A percentile compares a stretch with the other conserved stretches of the same genome.
Conservation (phyloP, 2,888 invertebrate genomes). For the Meganola albula region DNA sequence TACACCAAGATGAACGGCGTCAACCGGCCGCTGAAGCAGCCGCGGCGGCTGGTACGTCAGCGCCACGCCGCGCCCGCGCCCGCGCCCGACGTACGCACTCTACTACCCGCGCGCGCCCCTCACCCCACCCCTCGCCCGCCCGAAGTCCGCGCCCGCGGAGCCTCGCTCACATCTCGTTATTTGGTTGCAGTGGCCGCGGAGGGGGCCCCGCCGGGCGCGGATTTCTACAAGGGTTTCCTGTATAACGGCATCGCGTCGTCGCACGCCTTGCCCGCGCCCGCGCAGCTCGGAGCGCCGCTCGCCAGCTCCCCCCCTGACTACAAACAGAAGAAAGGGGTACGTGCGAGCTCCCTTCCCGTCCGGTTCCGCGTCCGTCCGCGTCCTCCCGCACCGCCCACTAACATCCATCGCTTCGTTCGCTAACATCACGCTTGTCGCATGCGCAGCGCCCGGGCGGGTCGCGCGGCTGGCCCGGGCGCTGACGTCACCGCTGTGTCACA, state of each 20-base stretch:
- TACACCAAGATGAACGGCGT: constrained; percentile 99
- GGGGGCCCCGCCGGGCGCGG: constrained; percentile 88
- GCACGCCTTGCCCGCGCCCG: constrained; percentile 43
- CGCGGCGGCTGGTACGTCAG: constrained; percentile 96
- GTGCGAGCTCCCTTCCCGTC: constrained; percentile 48
- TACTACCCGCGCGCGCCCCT: constrained; percentile 33
- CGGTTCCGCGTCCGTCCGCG: constrained; percentile 14
- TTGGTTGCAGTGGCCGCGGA: constrained; percentile 87
- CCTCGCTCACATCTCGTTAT: constrained; percentile 37
- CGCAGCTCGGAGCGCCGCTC: constrained; percentile 46
- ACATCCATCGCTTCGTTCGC: constrained; percentile 37
- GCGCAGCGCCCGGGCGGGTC: constrained; percentile 9
- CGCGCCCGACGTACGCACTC: constrained; percentile 60
- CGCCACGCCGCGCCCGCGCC: constrained; percentile 66
- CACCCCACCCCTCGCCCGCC: constrained; percentile 25
- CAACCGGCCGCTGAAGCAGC: constrained; percentile 98
- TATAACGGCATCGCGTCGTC: constrained; percentile 80
- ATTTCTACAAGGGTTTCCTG: constrained; percentile 91
- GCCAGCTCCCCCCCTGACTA: constrained; percentile 61
- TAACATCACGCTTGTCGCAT: constrained; percentile 24
- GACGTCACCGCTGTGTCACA: constrained; percentile 29
- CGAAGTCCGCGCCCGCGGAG: constrained; percentile 62
- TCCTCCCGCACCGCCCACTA: constrained; percentile 16
- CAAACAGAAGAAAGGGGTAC: constrained; percentile 77
- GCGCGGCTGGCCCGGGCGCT: constrained; percentile 10